A percentile compares a stretch with the other conserved stretches of the same genome.
phyloP scores from a whole-genome alignment of 2,888 invertebrate genomes.

The Nasonovia ribisnigri region DNA sequence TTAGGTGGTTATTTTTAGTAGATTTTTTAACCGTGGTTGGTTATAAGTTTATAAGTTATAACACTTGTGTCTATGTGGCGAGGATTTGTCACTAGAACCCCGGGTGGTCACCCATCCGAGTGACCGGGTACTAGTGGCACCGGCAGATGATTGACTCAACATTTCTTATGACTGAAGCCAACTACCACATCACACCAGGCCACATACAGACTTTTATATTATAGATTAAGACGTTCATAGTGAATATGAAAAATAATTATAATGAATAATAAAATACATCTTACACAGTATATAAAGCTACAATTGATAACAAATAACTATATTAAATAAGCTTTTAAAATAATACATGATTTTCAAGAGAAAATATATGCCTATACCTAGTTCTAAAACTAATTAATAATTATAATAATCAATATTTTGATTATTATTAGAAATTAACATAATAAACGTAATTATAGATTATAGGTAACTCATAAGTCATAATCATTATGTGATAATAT shows the following conservation, averaged over 20 bases:
- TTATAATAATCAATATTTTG: background rate
- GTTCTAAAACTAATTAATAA: background rate
- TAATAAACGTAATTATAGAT: too few species aligned
- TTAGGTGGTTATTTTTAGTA: too few species aligned
- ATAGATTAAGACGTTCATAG: background rate
- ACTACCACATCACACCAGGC: too few species aligned
- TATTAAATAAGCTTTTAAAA: background rate
- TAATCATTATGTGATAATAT: background rate
- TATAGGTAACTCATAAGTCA: too few species aligned
- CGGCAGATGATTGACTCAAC: too few species aligned
- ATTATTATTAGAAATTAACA: background rate
- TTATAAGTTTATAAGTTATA: too few species aligned
- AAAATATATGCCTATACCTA: background rate
- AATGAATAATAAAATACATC: background rate
- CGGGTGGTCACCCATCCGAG: too few species aligned
- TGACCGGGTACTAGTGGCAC: too few species aligned
- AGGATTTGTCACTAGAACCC: too few species aligned
- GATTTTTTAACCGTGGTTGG: too few species aligned
- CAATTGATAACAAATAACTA: background rate
- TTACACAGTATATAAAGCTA: background rate
- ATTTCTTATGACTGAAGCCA: too few species aligned
- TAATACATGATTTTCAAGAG: background rate
- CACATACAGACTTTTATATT: background rate
- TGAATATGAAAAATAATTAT: background rate
- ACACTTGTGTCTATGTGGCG: too few species aligned